Percentiles rank a stretch among this genome's conserved stretches.
Evolutionary conservation across 2,888 invertebrate genomes (phyloP).

Genomic region (Pachydiplax longipennis): DNA sequence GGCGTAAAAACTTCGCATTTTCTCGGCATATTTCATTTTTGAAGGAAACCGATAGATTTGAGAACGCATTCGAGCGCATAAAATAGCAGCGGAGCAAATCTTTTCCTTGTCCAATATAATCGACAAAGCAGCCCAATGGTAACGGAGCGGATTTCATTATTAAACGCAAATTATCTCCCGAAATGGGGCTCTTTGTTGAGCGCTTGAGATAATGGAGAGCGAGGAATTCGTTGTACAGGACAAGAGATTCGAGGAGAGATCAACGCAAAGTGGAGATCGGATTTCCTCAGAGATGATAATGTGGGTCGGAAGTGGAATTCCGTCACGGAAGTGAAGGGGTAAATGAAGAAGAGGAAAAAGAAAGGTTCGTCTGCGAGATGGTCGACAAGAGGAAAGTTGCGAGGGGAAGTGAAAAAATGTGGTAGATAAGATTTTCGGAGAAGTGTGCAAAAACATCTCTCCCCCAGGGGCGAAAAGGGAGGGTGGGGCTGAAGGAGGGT

Average conservation of each 20-base stretch:
- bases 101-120: background rate
- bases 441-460: background rate
- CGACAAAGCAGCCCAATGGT: background rate
- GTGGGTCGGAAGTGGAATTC: slow-evolving; percentile 20
- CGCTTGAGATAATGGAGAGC: background rate
- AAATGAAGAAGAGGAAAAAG: background rate
- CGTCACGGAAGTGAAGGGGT: slow-evolving; percentile 7
- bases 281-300: slow-evolving; percentile 32
- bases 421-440: background rate
- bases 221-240: background rate
- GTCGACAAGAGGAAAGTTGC: background rate
- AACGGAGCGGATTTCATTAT: background rate
- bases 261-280: background rate
- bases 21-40: too few species aligned
- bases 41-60: too few species aligned
- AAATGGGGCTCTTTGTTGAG: background rate
- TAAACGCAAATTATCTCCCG: background rate
- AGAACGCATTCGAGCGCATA: too few species aligned
- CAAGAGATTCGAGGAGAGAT: background rate
- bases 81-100: background rate
- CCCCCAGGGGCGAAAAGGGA: too few species aligned
- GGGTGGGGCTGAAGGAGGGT: background rate
- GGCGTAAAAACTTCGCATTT: too few species aligned
- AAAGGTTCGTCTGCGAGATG: background rate
- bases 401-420: background rate